Conservation (phyloP, 64 coral and sea anemone species). For the Montipora foliosa region DNA sequence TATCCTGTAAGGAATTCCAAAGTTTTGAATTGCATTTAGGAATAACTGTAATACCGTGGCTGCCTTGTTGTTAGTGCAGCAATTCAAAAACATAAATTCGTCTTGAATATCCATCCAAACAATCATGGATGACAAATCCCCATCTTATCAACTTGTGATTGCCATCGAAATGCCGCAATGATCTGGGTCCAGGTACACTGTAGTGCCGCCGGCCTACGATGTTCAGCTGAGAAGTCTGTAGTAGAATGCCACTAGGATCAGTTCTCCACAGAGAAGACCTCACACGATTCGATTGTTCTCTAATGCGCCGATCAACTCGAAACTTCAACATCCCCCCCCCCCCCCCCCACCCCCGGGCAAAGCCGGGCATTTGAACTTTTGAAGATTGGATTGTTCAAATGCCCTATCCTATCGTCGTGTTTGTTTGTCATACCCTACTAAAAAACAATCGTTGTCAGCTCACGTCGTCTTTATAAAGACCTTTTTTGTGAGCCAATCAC, state of each 20-base stretch:
- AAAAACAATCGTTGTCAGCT: too few species aligned
- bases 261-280: constrained; percentile 34
- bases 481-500: too few species aligned
- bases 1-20: constrained; percentile 62
- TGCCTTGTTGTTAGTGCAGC: background rate
- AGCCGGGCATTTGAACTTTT: too few species aligned
- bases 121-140: background rate
- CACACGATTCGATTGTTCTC: background rate
- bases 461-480: too few species aligned
- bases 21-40: constrained; percentile 37
- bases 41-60: constrained; percentile 39
- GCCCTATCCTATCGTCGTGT: too few species aligned
- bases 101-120: background rate
- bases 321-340: too few species aligned
- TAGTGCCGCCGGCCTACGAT: background rate
- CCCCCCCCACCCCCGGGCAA: too few species aligned
- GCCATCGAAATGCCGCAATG: background rate
- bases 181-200: background rate
- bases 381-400: too few species aligned
- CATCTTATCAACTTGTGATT: background rate
- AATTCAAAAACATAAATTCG: background rate
- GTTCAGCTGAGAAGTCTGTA: background rate
- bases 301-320: background rate
- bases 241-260: background rate
- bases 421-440: too few species aligned